Evolutionary conservation across 1,140 invertebrate species (phyloP), one percentile per base, ranked within the genome.

Genomic region (Aphaenogaster ashmeadi): DNA sequence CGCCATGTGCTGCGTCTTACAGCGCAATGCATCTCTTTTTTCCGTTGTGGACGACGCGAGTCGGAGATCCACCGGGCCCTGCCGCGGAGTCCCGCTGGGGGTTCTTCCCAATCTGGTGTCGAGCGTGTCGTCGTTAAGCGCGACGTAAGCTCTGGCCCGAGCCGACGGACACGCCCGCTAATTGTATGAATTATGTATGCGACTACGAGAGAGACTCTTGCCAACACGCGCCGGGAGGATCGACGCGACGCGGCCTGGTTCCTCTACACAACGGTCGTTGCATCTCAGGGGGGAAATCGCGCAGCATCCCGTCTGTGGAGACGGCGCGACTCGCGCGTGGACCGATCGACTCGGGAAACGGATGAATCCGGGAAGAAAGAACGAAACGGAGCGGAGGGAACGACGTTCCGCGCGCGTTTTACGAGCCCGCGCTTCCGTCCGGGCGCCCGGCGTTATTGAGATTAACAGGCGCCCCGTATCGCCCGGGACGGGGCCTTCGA

Each of bases 141-240:
- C 75, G 83, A 66, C 83, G n/a, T 72, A 83, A 80, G 86, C 60
- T 83, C 86, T 36, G 64, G 54, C 67, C 67, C 56, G 83, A 87
- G 85, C 47, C 67, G 78, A 64, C 87, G 58, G 86, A 92, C 91
- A 91, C 88, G 83, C 75, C 72, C 72, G 72, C 90, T 92, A 92
- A 92, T 92, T 92, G 92, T 92, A 92, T 92, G 89, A 91, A 92
- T 92, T 89, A 92, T 92, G 86, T 87, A 92, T 92, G 84, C 66
- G 64, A 60, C 79, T 88, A 81, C 62, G 72, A 84, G 80, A 66
- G 72, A 77, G 80, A 66, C 86, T 87, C 88, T 87, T 88, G 80
- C 79, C 81, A 77, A 75, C 86, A 89, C 86, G 89, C 62, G 90
- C 77, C 79, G 81, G 71, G 71, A 66, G 83, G 36, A 79, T 56